Evolutionary conservation across 2,113 vertebrate genomes (phyloP), one percentile per base, ranked within the genome.

Genomic region (Pterocles orientalis): DNA sequence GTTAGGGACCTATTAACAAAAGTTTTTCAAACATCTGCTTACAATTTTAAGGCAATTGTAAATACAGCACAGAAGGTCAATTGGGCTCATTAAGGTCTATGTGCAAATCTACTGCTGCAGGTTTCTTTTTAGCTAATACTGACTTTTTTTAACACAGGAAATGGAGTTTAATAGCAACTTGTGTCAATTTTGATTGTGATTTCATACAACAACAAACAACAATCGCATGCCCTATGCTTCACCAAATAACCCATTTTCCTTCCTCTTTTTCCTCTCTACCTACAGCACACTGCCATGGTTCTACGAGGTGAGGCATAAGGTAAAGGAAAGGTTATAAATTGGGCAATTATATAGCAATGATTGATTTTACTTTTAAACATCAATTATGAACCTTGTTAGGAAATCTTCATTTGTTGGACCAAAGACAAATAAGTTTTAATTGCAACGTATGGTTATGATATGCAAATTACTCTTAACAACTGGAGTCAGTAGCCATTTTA

Each of bases 21-120:
- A 94, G 97, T 95, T 97, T 91, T 97, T 97, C 97, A 95, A 97
- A 98, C 99, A 99, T 99, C 99, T 99, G 99, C 99, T 99, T 98
- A 99, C 99, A 99, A 99, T 99, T 98, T 98, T 95, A 95, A 98
- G 97, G 98, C 98, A 99, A 99, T 99, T 99, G 99, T 98, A 98
- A 98, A 98, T 98, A 98, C 98, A 98, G 98, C 98, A 97, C 97
- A 97, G 97, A 98, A 99, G 99, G 99, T 99, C 99, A 99, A 99
- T 98, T 99, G 98, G 98, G 96, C 98, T 98, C 99, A 99, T 99
- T 99, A 98, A 97, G 98, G 98, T 99, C 98, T 97, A 98, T 98
- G 98, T 98, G 98, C 97, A 97, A 98, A 98, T 98, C 98, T 98
- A 98, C 98, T 97, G 97, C 98, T 96, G 97, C 95, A 97, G 97